Conservation (phyloP, 1,140 invertebrate genomes). For the Orchestia grillus region DNA sequence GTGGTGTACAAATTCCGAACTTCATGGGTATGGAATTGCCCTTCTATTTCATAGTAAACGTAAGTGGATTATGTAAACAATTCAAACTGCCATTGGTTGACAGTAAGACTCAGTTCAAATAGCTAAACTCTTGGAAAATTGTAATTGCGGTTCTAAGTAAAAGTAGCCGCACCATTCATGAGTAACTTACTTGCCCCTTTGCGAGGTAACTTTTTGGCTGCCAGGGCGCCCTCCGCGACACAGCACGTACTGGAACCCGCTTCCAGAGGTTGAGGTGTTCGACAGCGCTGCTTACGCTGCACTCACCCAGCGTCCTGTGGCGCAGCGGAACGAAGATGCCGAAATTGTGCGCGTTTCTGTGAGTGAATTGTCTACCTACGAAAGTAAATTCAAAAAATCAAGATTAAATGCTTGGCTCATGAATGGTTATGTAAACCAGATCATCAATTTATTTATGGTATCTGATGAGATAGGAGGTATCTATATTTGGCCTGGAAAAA, state of each 20-base stretch:
- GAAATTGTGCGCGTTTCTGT: not conserved
- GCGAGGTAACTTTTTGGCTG: not conserved
- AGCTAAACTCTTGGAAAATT: not conserved
- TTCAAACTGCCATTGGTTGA: not conserved
- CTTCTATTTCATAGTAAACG: too few species aligned
- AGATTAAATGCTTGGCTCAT: not conserved
- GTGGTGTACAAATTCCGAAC: too few species aligned
- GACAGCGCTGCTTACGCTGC: not conserved
- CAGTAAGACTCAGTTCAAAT: not conserved
- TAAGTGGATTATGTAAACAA: too few species aligned
- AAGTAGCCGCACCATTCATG: not conserved
- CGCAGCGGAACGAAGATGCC: not conserved
- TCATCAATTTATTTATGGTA: not conserved
- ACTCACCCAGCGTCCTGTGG: not conserved
- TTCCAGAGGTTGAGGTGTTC: not conserved
- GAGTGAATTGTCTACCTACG: not conserved
- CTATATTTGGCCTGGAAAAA: not conserved
- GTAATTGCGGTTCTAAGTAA: not conserved
- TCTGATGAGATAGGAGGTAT: not conserved
- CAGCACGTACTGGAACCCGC: not conserved
- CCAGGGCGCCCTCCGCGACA: conserved; percentile 22
- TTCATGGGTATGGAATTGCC: too few species aligned
- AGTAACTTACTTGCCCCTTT: not conserved
- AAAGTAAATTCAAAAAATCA: not conserved
- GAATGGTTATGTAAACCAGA: not conserved